A percentile compares a stretch with the other conserved stretches of the same genome.
These are phyloP conservation scores for Heterocephalus glaber DNA, from an alignment of 2,113 vertebrate genomes.

Conservation along the genomic window DNA sequence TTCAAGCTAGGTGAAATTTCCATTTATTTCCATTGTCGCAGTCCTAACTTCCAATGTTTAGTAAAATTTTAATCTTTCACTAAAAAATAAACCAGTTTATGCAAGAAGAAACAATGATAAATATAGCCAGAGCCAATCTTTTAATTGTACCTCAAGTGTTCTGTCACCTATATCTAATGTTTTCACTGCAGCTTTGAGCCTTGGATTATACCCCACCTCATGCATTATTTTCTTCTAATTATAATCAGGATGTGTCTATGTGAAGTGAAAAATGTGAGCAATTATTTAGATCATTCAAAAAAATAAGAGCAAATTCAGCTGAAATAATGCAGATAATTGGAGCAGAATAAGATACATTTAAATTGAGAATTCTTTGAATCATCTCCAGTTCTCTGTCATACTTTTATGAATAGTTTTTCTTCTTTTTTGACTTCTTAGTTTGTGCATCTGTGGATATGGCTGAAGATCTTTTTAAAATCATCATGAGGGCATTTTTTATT, in stretches of 20 bases:
- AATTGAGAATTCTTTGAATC: not conserved
- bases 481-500: not conserved
- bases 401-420: conserved; percentile 28
- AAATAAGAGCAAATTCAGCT: not conserved
- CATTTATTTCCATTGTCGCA: conserved; percentile 71
- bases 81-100: conserved; percentile 78
- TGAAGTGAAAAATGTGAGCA: conserved; percentile 53
- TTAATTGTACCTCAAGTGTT: conserved; percentile 71
- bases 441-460: not conserved
- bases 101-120: conserved; percentile 70
- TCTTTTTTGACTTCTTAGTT: not conserved
- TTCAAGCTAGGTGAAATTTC: conserved; percentile 65
- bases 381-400: not conserved
- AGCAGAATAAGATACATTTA: not conserved
- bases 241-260: conserved; percentile 15
- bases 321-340: not conserved
- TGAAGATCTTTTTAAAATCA: not conserved
- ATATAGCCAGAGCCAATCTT: conserved; percentile 62
- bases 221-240: conserved; percentile 63
- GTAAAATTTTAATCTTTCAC: conserved; percentile 69
- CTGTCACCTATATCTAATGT: conserved; percentile 52
- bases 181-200: conserved; percentile 64
- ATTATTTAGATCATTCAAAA: conserved; percentile 52
- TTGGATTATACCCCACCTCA: conserved; percentile 49
- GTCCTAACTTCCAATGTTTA: conserved; percentile 69